These are phyloP conservation scores for Oryzias curvinotus DNA, from an alignment of 2,113 vertebrate species.

Conservation along the genomic window DNA sequence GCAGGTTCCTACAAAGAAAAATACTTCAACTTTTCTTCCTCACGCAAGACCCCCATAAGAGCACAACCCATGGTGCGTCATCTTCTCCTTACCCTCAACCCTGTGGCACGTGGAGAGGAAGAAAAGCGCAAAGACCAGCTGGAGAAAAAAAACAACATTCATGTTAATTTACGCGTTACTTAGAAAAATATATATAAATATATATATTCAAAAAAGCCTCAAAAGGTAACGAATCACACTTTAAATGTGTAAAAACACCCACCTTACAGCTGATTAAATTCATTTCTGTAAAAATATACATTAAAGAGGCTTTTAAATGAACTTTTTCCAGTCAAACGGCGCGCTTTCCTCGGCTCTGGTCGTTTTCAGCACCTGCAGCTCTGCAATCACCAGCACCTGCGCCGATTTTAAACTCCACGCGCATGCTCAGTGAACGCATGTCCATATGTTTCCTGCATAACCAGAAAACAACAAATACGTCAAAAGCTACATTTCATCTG, in stretches of 20 bases:
- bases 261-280: conserved; percentile 35
- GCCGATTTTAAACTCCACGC: neutral
- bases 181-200: too few species aligned
- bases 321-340: neutral
- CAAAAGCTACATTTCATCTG: too few species aligned
- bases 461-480: too few species aligned
- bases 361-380: conserved; percentile 34
- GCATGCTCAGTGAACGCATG: neutral
- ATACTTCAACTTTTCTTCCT: neutral
- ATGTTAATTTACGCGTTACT: neutral
- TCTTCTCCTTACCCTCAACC: conserved; percentile 50
- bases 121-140: conserved; percentile 55
- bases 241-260: neutral
- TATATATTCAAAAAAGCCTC: too few species aligned
- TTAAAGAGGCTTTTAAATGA: neutral
- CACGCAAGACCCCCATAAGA: fast-evolving
- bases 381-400: conserved; percentile 50
- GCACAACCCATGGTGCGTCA: neutral
- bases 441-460: too few species aligned
- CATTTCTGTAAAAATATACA: conserved; percentile 19
- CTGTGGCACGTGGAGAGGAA: conserved; percentile 12
- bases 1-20: conserved; percentile 59
- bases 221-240: neutral
- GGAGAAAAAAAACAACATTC: neutral
- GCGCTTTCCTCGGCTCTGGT: neutral